Evolutionary conservation across 2,888 invertebrate species (phyloP), one percentile per base, ranked within the genome.

Genomic region (Cantharis lateralis): DNA sequence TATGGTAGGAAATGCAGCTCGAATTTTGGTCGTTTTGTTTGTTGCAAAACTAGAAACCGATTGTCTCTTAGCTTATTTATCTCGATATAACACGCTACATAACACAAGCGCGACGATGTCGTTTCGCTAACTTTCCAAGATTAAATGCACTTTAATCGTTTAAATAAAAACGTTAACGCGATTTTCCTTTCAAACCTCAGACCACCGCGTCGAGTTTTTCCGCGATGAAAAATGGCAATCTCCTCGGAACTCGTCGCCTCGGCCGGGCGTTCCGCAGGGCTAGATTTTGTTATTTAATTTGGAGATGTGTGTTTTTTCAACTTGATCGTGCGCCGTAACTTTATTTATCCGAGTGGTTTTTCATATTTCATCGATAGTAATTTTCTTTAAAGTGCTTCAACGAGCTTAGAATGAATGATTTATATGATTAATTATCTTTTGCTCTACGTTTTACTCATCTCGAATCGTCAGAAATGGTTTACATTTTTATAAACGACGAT

Each of bases 101-200:
- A 81, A 81, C 76, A 76, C 81, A 80, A 77, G 76, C 74, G 77
- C 78, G 80, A 75, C 70, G 78, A 79, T 75, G 48, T 76, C 75
- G 74, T 80, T 73, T 74, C 66, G 68, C 28, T 70, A 79, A 81
- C 76, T 80, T 81, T 81, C 78, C 74, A 78, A 80, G 83, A 82
- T 82, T 82, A 81, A 83, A 83, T 83, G 83, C 81, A 80, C 48
- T 48, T 48, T n/a, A 48, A 48, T 48, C 48, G 48, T 48, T 48
- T 48, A 48, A 48, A 48, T 48, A 48, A 48, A 48, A 48, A 48
- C 13, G 32, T 48, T 48, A n/a, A 48, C n/a, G 32, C n/a, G 5
- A 48, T 48, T 48, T n/a, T 48, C 13, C 1, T 48, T n/a, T 48
- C 32, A n/a, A 48, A 32, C 3, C 11, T 32, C 32, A 13, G 11